These are phyloP conservation scores for Ctenicera cuprea DNA, from an alignment of 2,888 invertebrate genomes.

Conservation along the genomic window DNA sequence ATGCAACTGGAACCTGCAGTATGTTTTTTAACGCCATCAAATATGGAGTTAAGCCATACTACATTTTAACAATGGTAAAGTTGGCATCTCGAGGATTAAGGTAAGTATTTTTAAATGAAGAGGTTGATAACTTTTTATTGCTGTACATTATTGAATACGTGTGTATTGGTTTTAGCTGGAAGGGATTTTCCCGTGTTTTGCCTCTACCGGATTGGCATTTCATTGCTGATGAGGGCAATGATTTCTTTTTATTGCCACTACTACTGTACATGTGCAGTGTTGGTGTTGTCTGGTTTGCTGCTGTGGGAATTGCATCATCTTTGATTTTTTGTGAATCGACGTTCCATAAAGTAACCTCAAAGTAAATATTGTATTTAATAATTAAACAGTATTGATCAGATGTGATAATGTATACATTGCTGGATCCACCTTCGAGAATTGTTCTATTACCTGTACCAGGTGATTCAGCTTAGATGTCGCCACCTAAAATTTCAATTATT, in stretches of 20 bases:
- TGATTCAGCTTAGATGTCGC: too few species aligned
- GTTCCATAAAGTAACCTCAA: constrained; percentile 79
- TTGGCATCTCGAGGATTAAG: constrained; percentile 71
- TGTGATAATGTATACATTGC: too few species aligned
- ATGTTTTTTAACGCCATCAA: constrained; percentile 77
- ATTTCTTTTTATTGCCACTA: constrained; percentile 75
- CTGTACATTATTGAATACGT: neutral
- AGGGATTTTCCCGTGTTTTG: constrained; percentile 54
- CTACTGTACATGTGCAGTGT: constrained; percentile 79
- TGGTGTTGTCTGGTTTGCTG: constrained; percentile 76
- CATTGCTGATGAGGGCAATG: constrained; percentile 65
- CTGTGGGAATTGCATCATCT: constrained; percentile 74
- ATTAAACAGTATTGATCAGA: constrained; percentile 26
- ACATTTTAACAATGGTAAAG: constrained; percentile 74
- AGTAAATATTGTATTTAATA: constrained; percentile 71
- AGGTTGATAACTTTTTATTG: neutral
- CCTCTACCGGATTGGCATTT: constrained; percentile 65
- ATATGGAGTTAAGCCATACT: constrained; percentile 78
- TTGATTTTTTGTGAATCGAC: constrained; percentile 83
- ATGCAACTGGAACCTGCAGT: constrained; percentile 70
- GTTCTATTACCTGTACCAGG: too few species aligned
- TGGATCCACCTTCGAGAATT: too few species aligned
- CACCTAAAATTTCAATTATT: too few species aligned
- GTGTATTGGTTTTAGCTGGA: constrained; percentile 35
- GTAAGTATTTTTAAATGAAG: constrained; percentile 69